Conservation (phyloP, 2,797 vertebrate genomes). For the Sebastes reedi region DNA sequence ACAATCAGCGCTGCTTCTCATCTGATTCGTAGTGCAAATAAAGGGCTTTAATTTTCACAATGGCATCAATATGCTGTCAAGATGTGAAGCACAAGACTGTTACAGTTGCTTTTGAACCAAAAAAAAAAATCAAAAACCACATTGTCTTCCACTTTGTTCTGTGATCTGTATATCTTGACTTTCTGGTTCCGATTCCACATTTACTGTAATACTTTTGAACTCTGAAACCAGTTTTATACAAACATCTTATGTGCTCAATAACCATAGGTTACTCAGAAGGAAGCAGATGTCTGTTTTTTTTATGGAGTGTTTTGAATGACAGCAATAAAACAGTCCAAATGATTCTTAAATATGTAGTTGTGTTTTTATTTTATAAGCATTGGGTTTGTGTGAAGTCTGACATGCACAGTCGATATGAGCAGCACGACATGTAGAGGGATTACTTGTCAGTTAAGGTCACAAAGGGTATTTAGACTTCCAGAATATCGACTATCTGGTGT, state of each 20-base stretch:
- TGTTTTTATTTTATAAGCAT: background rate
- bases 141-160: conserved; percentile 51
- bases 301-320: conserved; percentile 47
- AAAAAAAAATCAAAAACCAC: conserved; percentile 23
- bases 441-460: background rate
- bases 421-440: background rate
- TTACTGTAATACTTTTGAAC: conserved; percentile 35
- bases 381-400: background rate
- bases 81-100: conserved; percentile 50
- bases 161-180: conserved; percentile 53
- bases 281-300: conserved; percentile 24
- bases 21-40: conserved; percentile 10
- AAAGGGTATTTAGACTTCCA: background rate
- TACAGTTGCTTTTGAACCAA: conserved; percentile 22
- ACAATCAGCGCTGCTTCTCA: conserved; percentile 13
- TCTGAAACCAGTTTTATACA: conserved; percentile 65
- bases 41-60: conserved; percentile 14
- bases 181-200: conserved; percentile 35
- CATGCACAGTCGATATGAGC: background rate
- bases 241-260: conserved; percentile 40
- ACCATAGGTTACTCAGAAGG: conserved; percentile 30
- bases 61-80: background rate
- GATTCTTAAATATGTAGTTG: conserved; percentile 48
- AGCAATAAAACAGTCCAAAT: conserved; percentile 65
- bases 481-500: background rate